A percentile compares a stretch with the other conserved stretches of the same genome.
Conservation (phyloP, 2,113 vertebrate genomes). For the Antennarius striatus region DNA sequence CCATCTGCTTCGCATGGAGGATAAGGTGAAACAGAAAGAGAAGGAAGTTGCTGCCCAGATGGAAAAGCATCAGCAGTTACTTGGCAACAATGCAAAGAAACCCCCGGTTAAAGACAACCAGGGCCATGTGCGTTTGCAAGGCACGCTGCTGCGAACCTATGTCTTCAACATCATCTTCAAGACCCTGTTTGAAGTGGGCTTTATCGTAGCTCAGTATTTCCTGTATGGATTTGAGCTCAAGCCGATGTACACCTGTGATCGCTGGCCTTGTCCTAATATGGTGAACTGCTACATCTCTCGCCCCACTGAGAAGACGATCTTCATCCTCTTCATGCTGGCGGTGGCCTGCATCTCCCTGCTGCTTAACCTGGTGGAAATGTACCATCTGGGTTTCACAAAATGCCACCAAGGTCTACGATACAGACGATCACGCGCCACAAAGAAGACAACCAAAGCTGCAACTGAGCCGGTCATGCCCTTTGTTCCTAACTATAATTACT, state of each 20-base stretch:
- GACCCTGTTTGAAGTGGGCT: conserved; percentile 86
- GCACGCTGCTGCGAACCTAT: conserved; percentile 85
- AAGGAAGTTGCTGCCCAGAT: conserved; percentile 34
- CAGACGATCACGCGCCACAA: conserved; percentile 40
- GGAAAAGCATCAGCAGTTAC: conserved; percentile 68
- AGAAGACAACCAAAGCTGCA: conserved; percentile 43
- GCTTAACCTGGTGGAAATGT: conserved; percentile 89
- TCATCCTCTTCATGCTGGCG: conserved; percentile 88
- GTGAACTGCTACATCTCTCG: conserved; percentile 91
- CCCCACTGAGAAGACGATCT: conserved; percentile 89
- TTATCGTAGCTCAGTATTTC: conserved; percentile 87
- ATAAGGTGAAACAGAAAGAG: conserved; percentile 78
- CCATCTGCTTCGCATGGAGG: conserved; percentile 86
- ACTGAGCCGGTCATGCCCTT: conserved; percentile 69
- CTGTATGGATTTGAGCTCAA: conserved; percentile 87
- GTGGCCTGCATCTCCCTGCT: conserved; percentile 86
- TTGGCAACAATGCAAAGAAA: conserved; percentile 51
- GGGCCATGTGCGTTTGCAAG: conserved; percentile 80
- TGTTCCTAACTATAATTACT: conserved; percentile 78
- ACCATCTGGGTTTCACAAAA: conserved; percentile 85
- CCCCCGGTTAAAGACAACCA: conserved; percentile 63
- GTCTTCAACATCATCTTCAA: conserved; percentile 87
- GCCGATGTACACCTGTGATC: conserved; percentile 86
- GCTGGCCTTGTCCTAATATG: conserved; percentile 86
- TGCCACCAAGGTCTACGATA: conserved; percentile 75